Evolutionary conservation across 2,113 vertebrate genomes (phyloP).

Genomic region (Urocynchramus pylzowi): DNA sequence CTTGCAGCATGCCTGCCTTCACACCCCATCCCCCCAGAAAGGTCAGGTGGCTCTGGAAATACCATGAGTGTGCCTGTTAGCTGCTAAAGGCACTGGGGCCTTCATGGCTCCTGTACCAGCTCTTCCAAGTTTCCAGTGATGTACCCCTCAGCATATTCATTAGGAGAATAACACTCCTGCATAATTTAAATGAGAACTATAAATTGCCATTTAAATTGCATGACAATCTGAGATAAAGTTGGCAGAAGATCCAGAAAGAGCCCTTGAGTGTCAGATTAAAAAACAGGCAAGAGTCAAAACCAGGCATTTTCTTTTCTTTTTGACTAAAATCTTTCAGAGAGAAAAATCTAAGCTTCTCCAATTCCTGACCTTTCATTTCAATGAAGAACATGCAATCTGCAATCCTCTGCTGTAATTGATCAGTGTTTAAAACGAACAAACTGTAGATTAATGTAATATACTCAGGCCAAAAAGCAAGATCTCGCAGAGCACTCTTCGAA

Average conservation of each 20-base stretch:
- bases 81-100: neutral
- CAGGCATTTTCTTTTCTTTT: neutral
- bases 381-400: slow-evolving; percentile 7
- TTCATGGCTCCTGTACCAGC: neutral
- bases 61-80: neutral
- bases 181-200: slow-evolving; percentile 25
- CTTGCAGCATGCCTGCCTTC: neutral
- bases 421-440: slow-evolving; percentile 31
- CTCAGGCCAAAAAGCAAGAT: slow-evolving; percentile 16
- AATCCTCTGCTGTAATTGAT: slow-evolving; percentile 27
- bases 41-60: neutral
- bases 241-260: slow-evolving; percentile 34
- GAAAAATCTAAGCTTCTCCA: neutral
- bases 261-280: slow-evolving; percentile 26
- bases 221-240: slow-evolving; percentile 18
- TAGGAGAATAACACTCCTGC: neutral
- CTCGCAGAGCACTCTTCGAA: neutral
- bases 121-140: neutral
- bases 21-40: neutral
- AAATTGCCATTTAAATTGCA: slow-evolving; percentile 53
- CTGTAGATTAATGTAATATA: slow-evolving; percentile 32
- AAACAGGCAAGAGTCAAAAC: neutral
- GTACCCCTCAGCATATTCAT: neutral
- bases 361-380: slow-evolving; percentile 34
- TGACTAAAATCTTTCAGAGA: neutral